Percentiles rank a stretch among this genome's conserved stretches.
phyloP scores from a whole-genome alignment of 1,140 invertebrate species.

The Platorchestia sp. region DNA sequence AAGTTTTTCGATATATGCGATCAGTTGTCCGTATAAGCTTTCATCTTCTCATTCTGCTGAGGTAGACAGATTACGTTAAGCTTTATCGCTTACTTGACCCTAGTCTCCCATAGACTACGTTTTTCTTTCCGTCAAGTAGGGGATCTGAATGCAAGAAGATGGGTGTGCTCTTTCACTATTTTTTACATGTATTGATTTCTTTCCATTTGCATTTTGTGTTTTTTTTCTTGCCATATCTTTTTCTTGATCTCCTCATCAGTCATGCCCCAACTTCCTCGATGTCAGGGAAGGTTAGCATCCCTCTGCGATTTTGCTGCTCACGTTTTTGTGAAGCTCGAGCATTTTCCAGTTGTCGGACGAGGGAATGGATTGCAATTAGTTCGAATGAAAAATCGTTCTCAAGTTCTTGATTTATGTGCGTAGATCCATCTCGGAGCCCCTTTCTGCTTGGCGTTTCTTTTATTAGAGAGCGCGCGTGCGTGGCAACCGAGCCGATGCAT shows the following conservation, averaged over 20 bases:
- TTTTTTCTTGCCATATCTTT: not conserved
- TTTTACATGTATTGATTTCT: not conserved
- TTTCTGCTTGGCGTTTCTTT: slow-evolving; percentile 44
- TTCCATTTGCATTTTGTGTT: not conserved
- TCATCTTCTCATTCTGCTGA: no score
- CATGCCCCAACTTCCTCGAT: not conserved
- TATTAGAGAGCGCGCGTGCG: not conserved
- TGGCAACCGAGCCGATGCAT: not conserved
- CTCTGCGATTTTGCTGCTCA: slow-evolving; percentile 29
- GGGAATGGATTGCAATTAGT: slow-evolving; percentile 53
- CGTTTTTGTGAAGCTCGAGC: slow-evolving; percentile 20
- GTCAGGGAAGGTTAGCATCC: slow-evolving; percentile 29
- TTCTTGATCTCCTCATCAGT: not conserved
- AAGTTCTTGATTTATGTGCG: slow-evolving; percentile 53
- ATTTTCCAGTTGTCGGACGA: slow-evolving; percentile 52
- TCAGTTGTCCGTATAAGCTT: no score
- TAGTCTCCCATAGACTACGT: no score
- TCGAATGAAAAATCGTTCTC: slow-evolving; percentile 54
- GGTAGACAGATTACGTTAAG: no score
- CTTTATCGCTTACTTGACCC: no score
- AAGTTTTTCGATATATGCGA: no score
- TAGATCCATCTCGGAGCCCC: slow-evolving; percentile 41
- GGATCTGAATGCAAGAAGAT: not conserved
- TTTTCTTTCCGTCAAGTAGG: not conserved
- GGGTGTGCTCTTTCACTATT: not conserved